These are phyloP conservation scores for Pangasius krempfi DNA, from an alignment of 2,797 vertebrate genomes.

Conservation along the genomic window DNA sequence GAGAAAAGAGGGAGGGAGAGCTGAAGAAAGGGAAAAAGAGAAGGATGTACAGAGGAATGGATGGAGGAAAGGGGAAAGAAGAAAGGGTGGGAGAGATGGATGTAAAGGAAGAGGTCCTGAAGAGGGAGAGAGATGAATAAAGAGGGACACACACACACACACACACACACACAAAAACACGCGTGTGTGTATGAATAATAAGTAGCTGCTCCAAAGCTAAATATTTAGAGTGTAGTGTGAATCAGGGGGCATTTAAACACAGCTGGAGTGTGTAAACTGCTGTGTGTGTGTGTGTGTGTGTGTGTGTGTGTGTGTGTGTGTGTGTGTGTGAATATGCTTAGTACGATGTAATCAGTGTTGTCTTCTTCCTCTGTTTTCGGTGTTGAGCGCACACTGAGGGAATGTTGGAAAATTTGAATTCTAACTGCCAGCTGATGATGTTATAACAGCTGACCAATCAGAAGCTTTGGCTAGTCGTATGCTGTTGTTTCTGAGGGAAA, in stretches of 20 bases:
- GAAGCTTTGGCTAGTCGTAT: not conserved
- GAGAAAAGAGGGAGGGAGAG: not conserved
- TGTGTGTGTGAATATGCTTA: not conserved
- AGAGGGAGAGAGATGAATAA: not conserved
- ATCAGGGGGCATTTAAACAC: slow-evolving; percentile 49
- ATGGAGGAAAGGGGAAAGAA: not conserved
- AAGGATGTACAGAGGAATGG: not conserved
- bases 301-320: not conserved
- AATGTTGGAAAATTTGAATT: not conserved
- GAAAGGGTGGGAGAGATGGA: not conserved
- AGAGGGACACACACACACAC: not conserved
- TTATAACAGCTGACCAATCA: slow-evolving; percentile 9
- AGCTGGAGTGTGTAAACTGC: slow-evolving; percentile 55
- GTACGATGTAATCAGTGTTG: not conserved
- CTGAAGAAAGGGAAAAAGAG: not conserved
- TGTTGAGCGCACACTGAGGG: not conserved
- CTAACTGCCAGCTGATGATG: not conserved
- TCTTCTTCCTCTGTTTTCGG: not conserved
- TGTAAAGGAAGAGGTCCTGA: not conserved
- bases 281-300: slow-evolving; percentile 21
- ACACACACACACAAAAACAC: slow-evolving; percentile 43
- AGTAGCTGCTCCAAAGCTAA: slow-evolving; percentile 31
- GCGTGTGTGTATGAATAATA: not conserved
- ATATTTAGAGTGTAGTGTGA: slow-evolving; percentile 45
- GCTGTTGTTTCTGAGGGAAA: not conserved